Percentiles rank a stretch among this genome's conserved stretches.
phyloP scores from a whole-genome alignment of 1,140 invertebrate species.

The Lasaia peninsularis region DNA sequence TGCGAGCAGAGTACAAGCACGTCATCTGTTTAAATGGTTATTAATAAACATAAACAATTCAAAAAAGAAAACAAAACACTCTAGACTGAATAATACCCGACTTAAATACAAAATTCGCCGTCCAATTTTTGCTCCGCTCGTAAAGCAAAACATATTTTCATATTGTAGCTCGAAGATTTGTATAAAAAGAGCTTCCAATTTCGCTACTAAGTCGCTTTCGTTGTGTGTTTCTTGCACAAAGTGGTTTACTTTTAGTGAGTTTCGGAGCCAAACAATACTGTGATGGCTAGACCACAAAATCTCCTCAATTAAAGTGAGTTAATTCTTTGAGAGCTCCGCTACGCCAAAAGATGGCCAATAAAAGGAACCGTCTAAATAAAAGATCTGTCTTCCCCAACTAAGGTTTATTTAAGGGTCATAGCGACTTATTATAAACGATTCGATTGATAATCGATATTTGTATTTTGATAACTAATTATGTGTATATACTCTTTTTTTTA shows the following conservation, averaged over 20 bases:
- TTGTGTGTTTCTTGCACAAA: slow-evolving; percentile 13
- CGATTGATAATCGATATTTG: no score
- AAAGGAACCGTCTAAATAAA: slow-evolving; percentile 2
- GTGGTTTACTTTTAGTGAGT: slow-evolving; percentile 13
- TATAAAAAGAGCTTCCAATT: slow-evolving; percentile 13
- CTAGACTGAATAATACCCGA: slow-evolving; percentile 6
- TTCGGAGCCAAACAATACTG: slow-evolving; percentile 8
- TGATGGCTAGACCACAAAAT: slow-evolving; percentile 17
- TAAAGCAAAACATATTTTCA: slow-evolving; percentile 6
- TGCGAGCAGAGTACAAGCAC: background rate
- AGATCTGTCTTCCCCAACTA: slow-evolving; percentile 1
- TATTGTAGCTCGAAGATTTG: background rate
- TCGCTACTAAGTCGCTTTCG: background rate
- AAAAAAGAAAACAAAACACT: slow-evolving; percentile 1
- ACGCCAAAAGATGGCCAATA: slow-evolving; percentile 13
- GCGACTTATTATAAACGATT: no score
- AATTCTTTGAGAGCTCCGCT: slow-evolving; percentile 19
- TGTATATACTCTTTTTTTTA: no score
- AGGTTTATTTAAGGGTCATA: background rate
- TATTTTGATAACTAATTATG: no score
- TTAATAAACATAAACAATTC: slow-evolving; percentile 8
- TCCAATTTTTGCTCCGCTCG: background rate
- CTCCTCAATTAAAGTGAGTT: slow-evolving; percentile 20
- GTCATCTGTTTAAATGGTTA: slow-evolving; percentile 5
- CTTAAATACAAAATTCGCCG: slow-evolving; percentile 10